Conservation (phyloP, 2,113 vertebrate species). For the Gavialis gangeticus region DNA sequence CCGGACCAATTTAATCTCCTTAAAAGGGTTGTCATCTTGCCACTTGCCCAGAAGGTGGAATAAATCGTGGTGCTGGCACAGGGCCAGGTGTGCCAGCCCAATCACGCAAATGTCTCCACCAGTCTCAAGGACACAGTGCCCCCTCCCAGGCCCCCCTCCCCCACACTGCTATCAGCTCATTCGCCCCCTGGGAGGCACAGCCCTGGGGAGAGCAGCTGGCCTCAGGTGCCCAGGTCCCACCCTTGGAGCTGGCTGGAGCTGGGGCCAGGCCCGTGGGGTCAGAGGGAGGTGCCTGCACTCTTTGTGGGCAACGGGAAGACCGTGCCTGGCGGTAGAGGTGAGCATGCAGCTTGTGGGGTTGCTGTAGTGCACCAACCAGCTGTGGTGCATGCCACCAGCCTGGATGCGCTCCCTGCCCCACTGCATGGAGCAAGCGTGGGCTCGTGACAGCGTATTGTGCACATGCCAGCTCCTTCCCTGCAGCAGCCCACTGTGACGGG, state of each 20-base stretch:
- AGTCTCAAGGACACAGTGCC: neutral
- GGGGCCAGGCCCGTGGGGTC: too few species aligned
- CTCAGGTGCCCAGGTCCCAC: neutral
- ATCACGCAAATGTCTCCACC: neutral
- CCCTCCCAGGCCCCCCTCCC: neutral
- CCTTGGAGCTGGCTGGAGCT: too few species aligned
- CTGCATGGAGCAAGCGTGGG: accelerated
- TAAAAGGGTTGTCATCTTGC: accelerated
- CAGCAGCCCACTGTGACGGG: too few species aligned
- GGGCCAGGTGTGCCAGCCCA: neutral
- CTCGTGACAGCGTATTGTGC: neutral
- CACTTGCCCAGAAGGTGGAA: neutral
- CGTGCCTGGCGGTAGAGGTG: too few species aligned
- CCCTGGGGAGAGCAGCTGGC: neutral
- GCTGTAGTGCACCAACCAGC: too few species aligned
- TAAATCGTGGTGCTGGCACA: neutral
- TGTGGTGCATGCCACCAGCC: too few species aligned
- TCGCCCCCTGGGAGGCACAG: neutral
- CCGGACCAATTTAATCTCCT: accelerated
- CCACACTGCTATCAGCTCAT: neutral
- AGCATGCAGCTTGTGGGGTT: too few species aligned
- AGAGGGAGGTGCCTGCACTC: too few species aligned
- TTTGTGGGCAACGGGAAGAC: too few species aligned
- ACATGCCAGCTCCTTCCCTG: too few species aligned
- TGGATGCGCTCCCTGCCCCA: too few species aligned